Evolutionary conservation across 2,113 vertebrate species (phyloP).

Genomic region (Zosterops hypoxanthus): DNA sequence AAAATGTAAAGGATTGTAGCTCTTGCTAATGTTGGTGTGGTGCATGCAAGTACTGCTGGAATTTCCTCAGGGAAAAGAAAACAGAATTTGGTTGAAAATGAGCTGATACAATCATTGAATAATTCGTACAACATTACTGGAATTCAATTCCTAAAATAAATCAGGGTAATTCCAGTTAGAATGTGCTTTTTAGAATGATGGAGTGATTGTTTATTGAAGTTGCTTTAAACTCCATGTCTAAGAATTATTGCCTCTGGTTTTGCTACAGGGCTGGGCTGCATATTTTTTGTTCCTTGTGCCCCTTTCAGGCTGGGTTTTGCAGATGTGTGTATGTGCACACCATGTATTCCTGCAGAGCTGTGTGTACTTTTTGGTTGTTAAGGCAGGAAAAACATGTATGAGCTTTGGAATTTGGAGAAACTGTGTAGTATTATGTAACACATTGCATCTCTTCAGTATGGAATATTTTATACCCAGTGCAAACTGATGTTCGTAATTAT

Average conservation of each 20-base stretch:
- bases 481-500: neutral
- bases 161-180: neutral
- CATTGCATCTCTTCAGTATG: neutral
- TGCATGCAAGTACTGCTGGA: neutral
- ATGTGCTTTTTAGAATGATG: neutral
- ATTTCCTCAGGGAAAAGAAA: neutral
- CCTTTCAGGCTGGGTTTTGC: neutral
- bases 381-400: neutral
- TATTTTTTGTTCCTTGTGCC: neutral
- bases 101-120: neutral
- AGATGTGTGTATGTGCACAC: neutral
- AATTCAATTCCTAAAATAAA: neutral
- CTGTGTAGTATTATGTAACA: neutral
- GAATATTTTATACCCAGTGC: neutral
- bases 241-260: neutral
- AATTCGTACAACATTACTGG: neutral
- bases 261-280: neutral
- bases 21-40: neutral
- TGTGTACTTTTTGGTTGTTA: neutral
- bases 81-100: neutral
- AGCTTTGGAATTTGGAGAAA: neutral
- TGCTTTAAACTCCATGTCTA: neutral
- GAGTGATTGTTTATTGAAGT: neutral
- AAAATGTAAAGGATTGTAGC: neutral
- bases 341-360: neutral